Conservation (phyloP, 35 echinoderm and acorn worm species). For the Chiridota heheva region DNA sequence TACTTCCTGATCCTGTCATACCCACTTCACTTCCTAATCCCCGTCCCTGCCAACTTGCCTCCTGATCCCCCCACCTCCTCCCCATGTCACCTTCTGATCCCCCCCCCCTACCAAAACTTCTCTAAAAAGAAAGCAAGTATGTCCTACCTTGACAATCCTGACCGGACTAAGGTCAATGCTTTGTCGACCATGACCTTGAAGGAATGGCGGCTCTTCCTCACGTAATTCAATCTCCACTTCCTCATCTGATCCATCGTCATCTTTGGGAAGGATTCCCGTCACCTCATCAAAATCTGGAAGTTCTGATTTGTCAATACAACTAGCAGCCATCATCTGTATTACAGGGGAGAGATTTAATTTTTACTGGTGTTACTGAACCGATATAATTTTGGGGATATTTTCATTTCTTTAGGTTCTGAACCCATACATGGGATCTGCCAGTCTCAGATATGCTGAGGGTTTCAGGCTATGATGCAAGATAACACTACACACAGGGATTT, state of each 20-base stretch:
- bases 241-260: conserved; percentile 92
- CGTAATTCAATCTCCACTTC: conserved; percentile 92
- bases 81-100: no score
- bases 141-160: conserved; percentile 84
- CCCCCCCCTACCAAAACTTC: no score
- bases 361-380: not conserved
- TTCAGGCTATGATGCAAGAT: no score
- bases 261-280: conserved; percentile 86
- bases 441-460: no score
- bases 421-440: no score
- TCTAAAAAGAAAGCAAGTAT: no score
- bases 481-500: no score
- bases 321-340: conserved; percentile 86
- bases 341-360: not conserved
- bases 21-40: no score
- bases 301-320: conserved; percentile 86
- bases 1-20: no score
- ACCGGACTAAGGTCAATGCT: conserved; percentile 94
- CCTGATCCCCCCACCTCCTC: no score
- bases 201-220: conserved; percentile 96
- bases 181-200: conserved; percentile 90
- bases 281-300: conserved; percentile 95
- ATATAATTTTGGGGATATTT: not conserved
- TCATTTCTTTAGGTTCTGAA: not conserved
- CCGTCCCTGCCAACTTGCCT: no score